A percentile compares a stretch with the other conserved stretches of the same genome.
Conservation (phyloP, 2,888 invertebrate species). For the Lamellibrachia satsuma region DNA sequence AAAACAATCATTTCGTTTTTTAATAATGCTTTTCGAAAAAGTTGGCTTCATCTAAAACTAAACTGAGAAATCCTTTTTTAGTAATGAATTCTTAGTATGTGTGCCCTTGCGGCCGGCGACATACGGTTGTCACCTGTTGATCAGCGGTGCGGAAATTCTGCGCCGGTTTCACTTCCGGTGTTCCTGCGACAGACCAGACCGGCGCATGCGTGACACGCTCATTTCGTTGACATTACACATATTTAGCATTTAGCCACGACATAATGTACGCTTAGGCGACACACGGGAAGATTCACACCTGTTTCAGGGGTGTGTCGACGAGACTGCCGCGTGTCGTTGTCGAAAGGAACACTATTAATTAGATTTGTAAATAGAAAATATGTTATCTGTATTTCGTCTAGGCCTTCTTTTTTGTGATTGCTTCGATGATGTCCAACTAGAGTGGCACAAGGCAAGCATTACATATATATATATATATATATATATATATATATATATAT, state of each 20-base stretch:
- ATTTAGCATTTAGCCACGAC: neutral
- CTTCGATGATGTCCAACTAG: neutral
- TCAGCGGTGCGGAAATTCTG: neutral
- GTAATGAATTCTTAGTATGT: too few relatives aligned
- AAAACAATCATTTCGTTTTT: too few relatives aligned
- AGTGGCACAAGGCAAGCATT: neutral
- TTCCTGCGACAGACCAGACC: neutral
- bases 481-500: neutral
- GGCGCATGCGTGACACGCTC: neutral
- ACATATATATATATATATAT: neutral
- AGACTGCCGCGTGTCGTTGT: neutral
- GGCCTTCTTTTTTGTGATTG: neutral
- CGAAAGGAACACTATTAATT: neutral
- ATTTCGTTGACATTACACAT: neutral
- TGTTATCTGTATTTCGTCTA: neutral
- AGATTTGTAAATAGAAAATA: slow-evolving; percentile 6
- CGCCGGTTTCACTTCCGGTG: neutral
- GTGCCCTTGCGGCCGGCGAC: too few relatives aligned
- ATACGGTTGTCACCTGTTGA: too few relatives aligned
- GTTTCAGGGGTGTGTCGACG: neutral
- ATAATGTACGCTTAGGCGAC: neutral
- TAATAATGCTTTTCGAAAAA: too few relatives aligned
- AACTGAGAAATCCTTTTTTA: too few relatives aligned
- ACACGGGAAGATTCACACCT: neutral
- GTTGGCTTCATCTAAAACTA: too few relatives aligned